Evolutionary conservation across 2,888 invertebrate genomes (phyloP), one percentile per base, ranked within the genome.

Genomic region (Danaus chrysippus): DNA sequence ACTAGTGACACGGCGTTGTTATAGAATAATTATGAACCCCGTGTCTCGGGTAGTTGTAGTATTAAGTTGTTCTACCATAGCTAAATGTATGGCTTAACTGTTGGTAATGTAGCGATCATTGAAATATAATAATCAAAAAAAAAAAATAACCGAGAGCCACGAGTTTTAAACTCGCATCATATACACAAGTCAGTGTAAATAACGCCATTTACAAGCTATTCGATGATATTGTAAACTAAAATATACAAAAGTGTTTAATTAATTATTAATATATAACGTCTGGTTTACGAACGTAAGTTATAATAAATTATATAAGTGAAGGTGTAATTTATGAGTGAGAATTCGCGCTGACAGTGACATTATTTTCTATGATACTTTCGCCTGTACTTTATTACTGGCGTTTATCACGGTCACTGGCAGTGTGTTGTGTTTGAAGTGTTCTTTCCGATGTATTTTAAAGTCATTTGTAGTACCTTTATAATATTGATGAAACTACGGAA

Each of bases 261-360:
- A 43, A 46, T 49, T 15, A 49, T 15, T 49, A 17, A 15, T 13
- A 13, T 49, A 15, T 49, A 8, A 34, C 23, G 10, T 49, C 49
- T 2, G 49, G 17, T 49, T 10, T 17, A 6, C 10, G 23, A 34
- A 17, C 15, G 10, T 17, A 49, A 49, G 17, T 15, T 17, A 6
- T 15, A 5, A 15, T 10, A 12, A 56, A 19, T 42, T 49, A 53
- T 43, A 23, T 13, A 42, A 17, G 42, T 19, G 23, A 42, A 61
- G 42, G 17, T 11, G 34, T 49, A 61, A 56, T 61, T 53, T 53
- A 56, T 52, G 56, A 61, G 52, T 56, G 61, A 61, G 61, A 61
- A 43, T 53, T 19, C 19, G 19, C 56, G 8, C 19, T 49, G 42
- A 42, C 56, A 61, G 61, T 56, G 56, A 56, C 41, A 53, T 53